Percentiles rank a stretch among this genome's conserved stretches.
phyloP scores from a whole-genome alignment of 2,888 invertebrate genomes.

The Branchipolynoe longqiensis region DNA sequence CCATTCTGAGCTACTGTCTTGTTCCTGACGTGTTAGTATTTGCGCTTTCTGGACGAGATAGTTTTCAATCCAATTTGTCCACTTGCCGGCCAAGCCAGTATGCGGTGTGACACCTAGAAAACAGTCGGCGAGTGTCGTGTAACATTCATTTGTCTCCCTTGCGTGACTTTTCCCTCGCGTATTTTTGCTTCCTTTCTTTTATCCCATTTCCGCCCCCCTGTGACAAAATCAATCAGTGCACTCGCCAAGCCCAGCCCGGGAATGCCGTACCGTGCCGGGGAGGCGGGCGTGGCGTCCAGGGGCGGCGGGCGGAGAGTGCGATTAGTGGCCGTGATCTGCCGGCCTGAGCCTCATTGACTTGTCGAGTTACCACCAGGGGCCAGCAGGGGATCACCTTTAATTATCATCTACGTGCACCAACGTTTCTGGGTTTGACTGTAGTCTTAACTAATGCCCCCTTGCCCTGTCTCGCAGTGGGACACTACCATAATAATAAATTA shows the following conservation, averaged over 20 bases:
- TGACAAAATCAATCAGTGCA: conserved; percentile 45
- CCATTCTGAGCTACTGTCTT: too few relatives aligned
- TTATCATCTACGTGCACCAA: too few relatives aligned
- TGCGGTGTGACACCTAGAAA: conserved; percentile 15
- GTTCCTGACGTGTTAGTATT: too few relatives aligned
- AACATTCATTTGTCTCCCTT: conserved; percentile 15
- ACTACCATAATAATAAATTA: too few relatives aligned
- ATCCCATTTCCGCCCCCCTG: not conserved
- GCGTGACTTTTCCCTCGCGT: conserved; percentile 32
- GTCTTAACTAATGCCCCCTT: too few relatives aligned
- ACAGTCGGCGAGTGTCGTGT: conserved; percentile 12
- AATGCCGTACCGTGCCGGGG: too few relatives aligned
- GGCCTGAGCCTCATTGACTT: not conserved
- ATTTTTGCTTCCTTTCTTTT: conserved; percentile 20
- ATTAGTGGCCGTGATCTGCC: too few relatives aligned
- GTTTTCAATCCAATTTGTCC: conserved; percentile 46
- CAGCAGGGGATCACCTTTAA: conserved; percentile 14
- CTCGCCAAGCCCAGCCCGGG: too few relatives aligned
- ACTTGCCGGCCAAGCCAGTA: not conserved
- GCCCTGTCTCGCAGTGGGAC: too few relatives aligned
- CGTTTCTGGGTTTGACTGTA: too few relatives aligned
- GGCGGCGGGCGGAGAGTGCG: too few relatives aligned
- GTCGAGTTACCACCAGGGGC: not conserved
- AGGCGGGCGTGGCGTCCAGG: too few relatives aligned
- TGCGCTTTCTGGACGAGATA: not conserved